phyloP scores from a whole-genome alignment of 2,113 vertebrate genomes.

The Laticauda colubrina region DNA sequence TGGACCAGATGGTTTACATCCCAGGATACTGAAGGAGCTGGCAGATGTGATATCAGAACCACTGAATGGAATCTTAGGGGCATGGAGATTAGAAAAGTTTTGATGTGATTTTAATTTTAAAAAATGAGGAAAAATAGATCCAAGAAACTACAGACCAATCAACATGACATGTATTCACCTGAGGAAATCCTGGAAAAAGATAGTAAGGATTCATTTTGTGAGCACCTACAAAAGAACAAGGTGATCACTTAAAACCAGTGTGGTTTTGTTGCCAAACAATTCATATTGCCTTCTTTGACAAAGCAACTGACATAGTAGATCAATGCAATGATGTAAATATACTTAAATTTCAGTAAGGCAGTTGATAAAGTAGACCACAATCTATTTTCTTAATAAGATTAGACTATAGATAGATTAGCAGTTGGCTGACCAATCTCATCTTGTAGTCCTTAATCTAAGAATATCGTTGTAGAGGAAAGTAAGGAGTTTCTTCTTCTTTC shows the following conservation, averaged over 20 bases:
- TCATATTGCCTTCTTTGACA: not conserved
- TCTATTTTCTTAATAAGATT: not conserved
- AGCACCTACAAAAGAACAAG: not conserved
- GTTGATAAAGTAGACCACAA: not conserved
- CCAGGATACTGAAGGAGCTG: no score
- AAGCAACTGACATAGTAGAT: not conserved
- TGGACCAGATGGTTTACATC: no score
- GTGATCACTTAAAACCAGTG: not conserved
- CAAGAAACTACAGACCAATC: no score
- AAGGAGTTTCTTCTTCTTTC: not conserved
- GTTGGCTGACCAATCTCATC: not conserved
- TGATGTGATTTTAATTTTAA: no score
- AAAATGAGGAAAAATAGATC: no score
- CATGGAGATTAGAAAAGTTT: no score
- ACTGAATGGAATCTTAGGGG: no score
- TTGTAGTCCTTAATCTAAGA: not conserved
- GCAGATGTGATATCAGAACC: no score
- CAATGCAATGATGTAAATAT: not conserved
- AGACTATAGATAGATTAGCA: not conserved
- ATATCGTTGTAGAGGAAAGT: not conserved
- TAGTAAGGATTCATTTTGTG: no score
- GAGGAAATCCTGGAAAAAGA: no score
- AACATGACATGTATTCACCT: no score
- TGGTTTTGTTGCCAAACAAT: no score
- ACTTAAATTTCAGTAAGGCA: not conserved